Base-by-base conservation (phyloP, 1,140 invertebrate genomes). In the Drosophila auraria region DNA sequence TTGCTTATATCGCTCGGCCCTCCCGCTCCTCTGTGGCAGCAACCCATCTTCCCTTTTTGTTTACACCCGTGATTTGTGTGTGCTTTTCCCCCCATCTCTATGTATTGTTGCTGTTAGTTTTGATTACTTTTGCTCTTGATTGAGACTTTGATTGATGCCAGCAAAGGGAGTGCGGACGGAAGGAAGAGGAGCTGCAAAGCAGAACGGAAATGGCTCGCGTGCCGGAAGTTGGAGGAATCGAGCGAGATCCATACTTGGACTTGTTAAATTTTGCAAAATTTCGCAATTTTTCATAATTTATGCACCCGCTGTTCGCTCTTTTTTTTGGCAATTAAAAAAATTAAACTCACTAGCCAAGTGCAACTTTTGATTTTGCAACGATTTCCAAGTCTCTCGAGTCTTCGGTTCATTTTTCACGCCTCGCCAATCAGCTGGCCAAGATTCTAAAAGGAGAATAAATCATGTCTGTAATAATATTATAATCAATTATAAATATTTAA, bases 401-500 rank as follows among this genome's bases (percentile, higher is more conserved):
- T 42, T 54, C 30, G 62, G 36, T 44, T 30, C 47, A 45, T 15
- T 71, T 81, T 89, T 87, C 64, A 87, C 78, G 84, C 83, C 73
- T 87, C 81, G 84, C 33, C 69, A 66, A 56, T 15, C 76, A 7
- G 45, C 81, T 89, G 84, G 57, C 83, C 83, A 87, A 89, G 81
- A 89, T 89, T 87, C 78, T 83, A 60, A 23, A 23, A 68, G 25
- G 51, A 81, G 84, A 89, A 89, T 81, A 83, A 81, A 81, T 81
- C 84, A 89, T 80, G 73, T 75, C 73, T 68, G 79, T 87, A 78
- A 89, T 81, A 84, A 71, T 80, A 70, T 78, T 87, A 71, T 89
- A 87, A 81, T 87, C 79, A 89, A 75, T 83, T 89, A 89, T 83
- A 89, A 87, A 89, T 78, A 89, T 80, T 84, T 89, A 83, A 89